Evolutionary conservation across 2,113 vertebrate genomes (phyloP), one percentile per base, ranked within the genome.

Genomic region (Notarius quadriscutis): DNA sequence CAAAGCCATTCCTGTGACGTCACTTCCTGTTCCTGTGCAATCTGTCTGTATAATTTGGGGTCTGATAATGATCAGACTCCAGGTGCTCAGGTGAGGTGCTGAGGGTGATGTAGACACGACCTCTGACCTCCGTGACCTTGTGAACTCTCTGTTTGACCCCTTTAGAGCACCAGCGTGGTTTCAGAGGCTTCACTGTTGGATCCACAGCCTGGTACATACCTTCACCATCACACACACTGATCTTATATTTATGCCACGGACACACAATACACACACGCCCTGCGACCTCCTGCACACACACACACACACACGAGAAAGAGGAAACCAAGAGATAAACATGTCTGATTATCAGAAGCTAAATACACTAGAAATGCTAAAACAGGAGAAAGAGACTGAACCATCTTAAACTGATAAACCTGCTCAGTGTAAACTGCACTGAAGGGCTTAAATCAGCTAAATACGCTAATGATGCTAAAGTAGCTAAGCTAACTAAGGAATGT

Each of bases 191-290:
- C 22, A 94, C 94, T 60, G 91, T 93, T 51, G 97, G 97, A 89
- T 98, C 91, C 93, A 96, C 92, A 83, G 96, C 96, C 93, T 98
- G 95, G 89, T 98, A 97, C 14, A 99, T 91, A 74, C 96, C 96
- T 93, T 99, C 97, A 88, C 98, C 98, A 88, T 96, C 97, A 85
- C 94, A 93, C 90, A 99, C 89, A 51, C 96, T 97, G 91, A 99
- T 99, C 94, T 95, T 97, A 91, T 95, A 98, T 89, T 97, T 97
- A 93, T 99, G 98, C 97, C 97, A 99, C 0, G 97, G 97, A 90
- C 97, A 99, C 91, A 97, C 92, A 78, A 99, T 95, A 81, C 98
- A 99, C 0, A 93, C n/a, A 74, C 90, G 93, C 67, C 97, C 97
- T 90, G 95, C 88, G 18, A 98, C 96, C 89, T 98, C 97, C 97